Evolutionary conservation across 2,797 vertebrate species (phyloP).

Genomic region (Clarias fuscus): DNA sequence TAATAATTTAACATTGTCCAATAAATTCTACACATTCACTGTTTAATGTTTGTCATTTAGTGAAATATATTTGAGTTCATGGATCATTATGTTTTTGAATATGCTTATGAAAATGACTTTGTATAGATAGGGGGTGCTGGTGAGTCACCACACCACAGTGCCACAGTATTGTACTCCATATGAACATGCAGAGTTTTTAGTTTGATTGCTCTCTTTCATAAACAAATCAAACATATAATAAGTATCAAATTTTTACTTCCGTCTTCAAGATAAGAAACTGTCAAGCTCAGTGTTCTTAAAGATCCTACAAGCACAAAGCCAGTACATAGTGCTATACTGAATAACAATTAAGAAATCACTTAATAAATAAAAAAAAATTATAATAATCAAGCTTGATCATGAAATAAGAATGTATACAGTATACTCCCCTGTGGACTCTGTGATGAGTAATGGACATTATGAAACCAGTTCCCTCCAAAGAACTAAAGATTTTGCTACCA

Average conservation of each 20-base stretch:
- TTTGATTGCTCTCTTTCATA: background rate
- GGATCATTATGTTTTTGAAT: background rate
- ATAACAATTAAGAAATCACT: background rate
- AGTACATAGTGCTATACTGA: background rate
- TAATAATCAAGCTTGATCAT: background rate
- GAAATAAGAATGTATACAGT: background rate
- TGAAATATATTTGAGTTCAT: background rate
- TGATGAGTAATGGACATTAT: slow-evolving; percentile 7
- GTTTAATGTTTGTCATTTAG: background rate
- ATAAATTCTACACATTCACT: slow-evolving; percentile 11
- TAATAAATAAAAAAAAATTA: background rate
- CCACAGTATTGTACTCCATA: background rate
- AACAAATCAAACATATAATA: background rate
- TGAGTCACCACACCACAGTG: background rate
- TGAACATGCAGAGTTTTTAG: background rate
- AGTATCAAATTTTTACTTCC: background rate
- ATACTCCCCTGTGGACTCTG: background rate
- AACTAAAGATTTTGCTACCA: background rate
- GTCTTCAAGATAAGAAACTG: background rate
- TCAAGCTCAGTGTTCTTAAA: slow-evolving; percentile 4
- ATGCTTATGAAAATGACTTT: background rate
- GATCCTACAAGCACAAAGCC: background rate
- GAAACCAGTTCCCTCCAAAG: background rate
- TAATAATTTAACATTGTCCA: background rate
- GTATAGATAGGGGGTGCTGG: slow-evolving; percentile 43